phyloP scores from a whole-genome alignment of 2,888 invertebrate genomes.

The Melieria crassipennis region DNA sequence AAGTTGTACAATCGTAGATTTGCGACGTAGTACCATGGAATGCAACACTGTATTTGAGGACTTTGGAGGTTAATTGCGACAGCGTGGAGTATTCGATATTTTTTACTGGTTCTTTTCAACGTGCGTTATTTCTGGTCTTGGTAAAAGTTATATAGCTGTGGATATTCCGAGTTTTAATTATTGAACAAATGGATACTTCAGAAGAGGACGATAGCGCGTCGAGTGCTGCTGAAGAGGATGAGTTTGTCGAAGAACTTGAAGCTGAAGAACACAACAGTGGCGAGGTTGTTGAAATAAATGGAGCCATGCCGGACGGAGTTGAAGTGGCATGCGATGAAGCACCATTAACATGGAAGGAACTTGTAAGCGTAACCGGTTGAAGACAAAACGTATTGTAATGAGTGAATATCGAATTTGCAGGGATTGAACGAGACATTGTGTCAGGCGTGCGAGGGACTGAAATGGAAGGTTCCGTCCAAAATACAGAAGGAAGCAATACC shows the following conservation, averaged over 20 bases:
- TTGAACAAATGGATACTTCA: constrained; percentile 56
- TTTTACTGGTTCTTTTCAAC: constrained; percentile 13
- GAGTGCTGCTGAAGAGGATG: constrained; percentile 46
- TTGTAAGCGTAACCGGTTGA: constrained; percentile 66
- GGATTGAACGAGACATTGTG: constrained; percentile 91
- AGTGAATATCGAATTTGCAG: constrained; percentile 66
- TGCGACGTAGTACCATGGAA: neutral
- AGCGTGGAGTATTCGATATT: constrained; percentile 31
- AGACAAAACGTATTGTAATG: constrained; percentile 37
- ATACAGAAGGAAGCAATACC: constrained; percentile 96
- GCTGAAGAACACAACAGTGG: constrained; percentile 5
- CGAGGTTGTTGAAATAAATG: neutral
- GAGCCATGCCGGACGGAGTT: neutral
- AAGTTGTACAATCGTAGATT: no score
- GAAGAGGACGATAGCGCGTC: constrained; percentile 53
- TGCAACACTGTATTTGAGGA: constrained; percentile 11
- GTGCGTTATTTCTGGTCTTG: neutral
- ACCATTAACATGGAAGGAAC: constrained; percentile 69
- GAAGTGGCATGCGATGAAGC: constrained; percentile 33
- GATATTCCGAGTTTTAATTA: constrained; percentile 13
- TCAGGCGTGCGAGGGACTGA: constrained; percentile 89
- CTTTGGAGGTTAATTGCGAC: constrained; percentile 28
- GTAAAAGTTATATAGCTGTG: constrained; percentile 12
- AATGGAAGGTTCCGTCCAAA: constrained; percentile 95
- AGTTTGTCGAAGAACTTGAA: constrained; percentile 24